phyloP scores from a whole-genome alignment of 2,113 vertebrate species.

The Polyodon spathula region DNA sequence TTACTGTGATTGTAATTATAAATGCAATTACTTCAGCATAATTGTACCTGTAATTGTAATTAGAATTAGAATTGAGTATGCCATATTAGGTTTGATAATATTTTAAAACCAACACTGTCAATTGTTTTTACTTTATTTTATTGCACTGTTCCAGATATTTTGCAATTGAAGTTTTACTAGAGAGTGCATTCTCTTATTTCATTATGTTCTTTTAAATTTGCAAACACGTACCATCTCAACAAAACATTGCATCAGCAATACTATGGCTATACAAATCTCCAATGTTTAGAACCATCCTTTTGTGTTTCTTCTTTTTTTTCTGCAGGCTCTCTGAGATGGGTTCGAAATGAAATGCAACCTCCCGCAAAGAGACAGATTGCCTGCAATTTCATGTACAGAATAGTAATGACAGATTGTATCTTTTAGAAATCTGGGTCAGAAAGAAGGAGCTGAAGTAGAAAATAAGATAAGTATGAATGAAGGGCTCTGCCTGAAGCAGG shows the following conservation, averaged over 20 bases:
- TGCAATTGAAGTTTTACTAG: too few relatives aligned
- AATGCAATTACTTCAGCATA: too few relatives aligned
- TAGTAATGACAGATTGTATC: conserved; percentile 19
- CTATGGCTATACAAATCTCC: conserved; percentile 38
- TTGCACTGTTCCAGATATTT: too few relatives aligned
- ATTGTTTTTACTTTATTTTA: too few relatives aligned
- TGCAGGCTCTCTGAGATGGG: conserved; percentile 16
- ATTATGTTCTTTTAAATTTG: too few relatives aligned
- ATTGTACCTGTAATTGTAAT: too few relatives aligned
- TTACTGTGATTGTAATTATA: too few relatives aligned
- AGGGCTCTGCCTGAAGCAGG: conserved; percentile 47
- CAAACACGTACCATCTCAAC: too few relatives aligned
- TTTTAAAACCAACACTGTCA: too few relatives aligned
- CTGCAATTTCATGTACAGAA: conserved; percentile 4
- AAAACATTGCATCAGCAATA: conserved; percentile 8
- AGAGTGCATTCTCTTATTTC: too few relatives aligned
- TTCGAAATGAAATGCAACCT: not conserved
- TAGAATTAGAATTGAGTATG: too few relatives aligned
- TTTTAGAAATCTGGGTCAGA: conserved; percentile 52
- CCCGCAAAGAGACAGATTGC: conserved; percentile 11
- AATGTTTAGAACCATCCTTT: conserved; percentile 22
- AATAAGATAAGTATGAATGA: conserved; percentile 50
- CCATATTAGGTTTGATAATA: too few relatives aligned
- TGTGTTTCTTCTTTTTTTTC: conserved; percentile 27
- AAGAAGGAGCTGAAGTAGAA: conserved; percentile 48